Base-by-base conservation (phyloP, 1,140 invertebrate genomes). In the Pseudomyrmex cubaensis region DNA sequence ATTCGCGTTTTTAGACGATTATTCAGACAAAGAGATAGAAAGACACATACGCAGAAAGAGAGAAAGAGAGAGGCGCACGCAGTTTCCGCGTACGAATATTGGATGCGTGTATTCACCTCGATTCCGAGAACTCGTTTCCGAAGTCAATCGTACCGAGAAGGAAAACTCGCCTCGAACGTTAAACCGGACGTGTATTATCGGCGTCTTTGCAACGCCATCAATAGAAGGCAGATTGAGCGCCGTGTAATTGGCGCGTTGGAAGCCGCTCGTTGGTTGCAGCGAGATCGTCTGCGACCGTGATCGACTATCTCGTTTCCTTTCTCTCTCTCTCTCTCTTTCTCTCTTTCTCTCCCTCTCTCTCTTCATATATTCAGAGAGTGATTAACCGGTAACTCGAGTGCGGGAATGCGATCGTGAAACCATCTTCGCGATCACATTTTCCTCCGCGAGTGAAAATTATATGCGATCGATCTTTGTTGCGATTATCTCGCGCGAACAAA, bases 231-330 rank as follows among this genome's bases (percentile, higher is more conserved):
- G 35, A 73, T 44, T 59, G 35, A 74, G 57, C 44, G 17, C 35
- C 13, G 22, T 73, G 44, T 48, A 74, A 74, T 48, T 22, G 72
- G 48, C 61, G 56, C 9, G 56, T 73, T 62, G 35, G 10, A 44
- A 62, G 12, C 20, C 22, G 54, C 35, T 35, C 35, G 35, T 44
- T 56, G 72, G 17, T 54, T 50, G 22, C 57, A 48, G 59, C 73
- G 59, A 76, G 59, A 75, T 7, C 35, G 57, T 8, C 17, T 9
- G 13, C 15, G 46, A 63, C 10, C 20, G 22, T 13, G 59, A 52
- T 76, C 63, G 63, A 63, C 9, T 35, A 35, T 48, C 15, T n/a
- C 15, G 22, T 17, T 50, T 62, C 20, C 13, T 25, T 50, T 2
- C 3, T 59, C 5, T 69, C 22, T 52, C 25, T 46, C n/a, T 12